Conservation (phyloP, 2,113 vertebrate species). For the Camarhynchus parvulus region DNA sequence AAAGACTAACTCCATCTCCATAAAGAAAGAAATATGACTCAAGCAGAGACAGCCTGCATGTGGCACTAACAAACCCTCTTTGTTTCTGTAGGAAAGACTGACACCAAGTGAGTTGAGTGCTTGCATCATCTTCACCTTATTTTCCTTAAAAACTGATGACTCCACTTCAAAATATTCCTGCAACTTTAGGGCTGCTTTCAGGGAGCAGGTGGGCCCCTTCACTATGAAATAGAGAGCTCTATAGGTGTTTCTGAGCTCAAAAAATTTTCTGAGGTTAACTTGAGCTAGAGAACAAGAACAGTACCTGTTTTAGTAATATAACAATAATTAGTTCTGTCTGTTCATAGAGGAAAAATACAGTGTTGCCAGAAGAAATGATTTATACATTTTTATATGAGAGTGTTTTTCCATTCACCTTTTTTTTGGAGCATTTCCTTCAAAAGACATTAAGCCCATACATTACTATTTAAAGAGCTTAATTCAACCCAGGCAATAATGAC, state of each 20-base stretch:
- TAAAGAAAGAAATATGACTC: conserved; percentile 47
- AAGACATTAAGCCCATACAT: conserved; percentile 68
- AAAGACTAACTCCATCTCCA: conserved; percentile 50
- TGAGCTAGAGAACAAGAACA: neutral
- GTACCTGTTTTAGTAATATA: conserved; percentile 62
- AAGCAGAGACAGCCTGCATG: neutral
- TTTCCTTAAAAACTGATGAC: neutral
- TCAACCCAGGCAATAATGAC: conserved; percentile 74
- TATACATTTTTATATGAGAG: conserved; percentile 41
- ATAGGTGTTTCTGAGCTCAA: conserved; percentile 41
- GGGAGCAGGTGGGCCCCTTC: neutral
- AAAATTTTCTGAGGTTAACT: conserved; percentile 9
- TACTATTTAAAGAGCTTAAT: conserved; percentile 73
- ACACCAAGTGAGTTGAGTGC: neutral
- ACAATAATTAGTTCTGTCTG: conserved; percentile 47
- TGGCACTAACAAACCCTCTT: conserved; percentile 8
- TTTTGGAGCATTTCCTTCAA: conserved; percentile 49
- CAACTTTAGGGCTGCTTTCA: neutral
- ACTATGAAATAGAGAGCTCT: neutral
- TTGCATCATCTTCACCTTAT: neutral
- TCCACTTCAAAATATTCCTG: neutral
- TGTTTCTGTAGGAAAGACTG: conserved; percentile 44
- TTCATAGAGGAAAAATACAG: conserved; percentile 39
- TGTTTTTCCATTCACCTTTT: conserved; percentile 72
- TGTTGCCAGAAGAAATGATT: conserved; percentile 57